Conservation (phyloP, 2,888 invertebrate genomes). For the Dryobotodes eremita region DNA sequence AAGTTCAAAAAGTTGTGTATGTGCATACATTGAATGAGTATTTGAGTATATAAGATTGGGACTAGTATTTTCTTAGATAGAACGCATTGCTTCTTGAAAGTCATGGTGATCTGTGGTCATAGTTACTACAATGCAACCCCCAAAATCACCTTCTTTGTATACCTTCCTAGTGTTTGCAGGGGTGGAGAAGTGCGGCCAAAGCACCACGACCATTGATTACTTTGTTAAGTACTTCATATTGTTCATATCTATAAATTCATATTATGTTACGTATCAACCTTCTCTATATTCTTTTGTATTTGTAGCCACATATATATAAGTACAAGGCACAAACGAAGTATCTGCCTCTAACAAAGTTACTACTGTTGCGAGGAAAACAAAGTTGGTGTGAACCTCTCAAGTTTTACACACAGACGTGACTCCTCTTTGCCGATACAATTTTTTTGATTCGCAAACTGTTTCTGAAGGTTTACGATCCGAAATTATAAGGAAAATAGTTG, state of each 20-base stretch:
- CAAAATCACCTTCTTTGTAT: background rate
- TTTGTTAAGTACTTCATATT: background rate
- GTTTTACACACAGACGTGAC: constrained; percentile 4
- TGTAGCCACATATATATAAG: background rate
- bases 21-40: background rate
- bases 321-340: constrained; percentile 8
- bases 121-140: background rate
- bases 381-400: constrained; percentile 40
- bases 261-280: background rate
- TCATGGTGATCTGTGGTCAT: background rate
- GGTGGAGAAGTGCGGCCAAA: background rate
- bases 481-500: constrained; percentile 11
- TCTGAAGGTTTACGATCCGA: constrained; percentile 2
- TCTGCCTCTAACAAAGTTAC: constrained; percentile 33
- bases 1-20: background rate
- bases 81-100: background rate
- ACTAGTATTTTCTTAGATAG: background rate
- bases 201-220: background rate
- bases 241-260: no score
- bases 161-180: background rate
- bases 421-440: constrained; percentile 4
- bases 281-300: background rate
- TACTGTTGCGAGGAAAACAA: constrained; percentile 23
- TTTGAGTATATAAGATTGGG: background rate
- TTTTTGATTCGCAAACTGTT: constrained; percentile 20